Evolutionary conservation across 2,888 invertebrate species (phyloP), one percentile per base, ranked within the genome.

Genomic region (Hirtodrosophila cameraria): DNA sequence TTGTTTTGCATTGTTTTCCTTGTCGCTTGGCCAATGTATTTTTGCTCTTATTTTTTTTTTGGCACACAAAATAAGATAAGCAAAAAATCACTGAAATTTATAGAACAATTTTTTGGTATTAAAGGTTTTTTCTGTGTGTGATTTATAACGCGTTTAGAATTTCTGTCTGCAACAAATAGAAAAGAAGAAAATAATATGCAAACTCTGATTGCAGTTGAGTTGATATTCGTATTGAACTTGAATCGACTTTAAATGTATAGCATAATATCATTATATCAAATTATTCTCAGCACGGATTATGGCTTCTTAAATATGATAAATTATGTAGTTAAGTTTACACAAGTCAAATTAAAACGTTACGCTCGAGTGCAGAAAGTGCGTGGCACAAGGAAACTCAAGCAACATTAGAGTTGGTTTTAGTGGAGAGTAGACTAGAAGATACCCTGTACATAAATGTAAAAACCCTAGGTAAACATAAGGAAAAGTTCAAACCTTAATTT

Each of bases 241-340:
- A 16, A 36, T 15, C 35, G 8, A 39, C 5, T 23, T 28, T 42
- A 52, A 28, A 18, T 42, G 27, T 27, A 31, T 15, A 8, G 1
- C 2, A 35, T 20, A 20, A 20, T 20, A 20, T 20, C 5, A 31
- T 23, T 27, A 20, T 33, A 42, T 30, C 23, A 58, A 45, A 42
- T 18, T 46, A 23, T 13, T 23, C 23, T 31, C 11, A 16, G 30
- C 42, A 43, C 33, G 39, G 76, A 72, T 76, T 88, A 89, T 82
- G 73, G 75, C 80, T 78, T 75, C 82, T 89, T 90, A 90, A 88
- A 89, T 79, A 89, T 89, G 89, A 90, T 89, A 88, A 89, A 90
- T 89, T 84, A 87, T 66, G 66, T 63, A 67, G 82, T 71, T 74
- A 86, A 83, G 80, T 83, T 81, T 76, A 46, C 67, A 70, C 58